phyloP scores from a whole-genome alignment of 2,113 vertebrate species.

The Ameiurus melas region DNA sequence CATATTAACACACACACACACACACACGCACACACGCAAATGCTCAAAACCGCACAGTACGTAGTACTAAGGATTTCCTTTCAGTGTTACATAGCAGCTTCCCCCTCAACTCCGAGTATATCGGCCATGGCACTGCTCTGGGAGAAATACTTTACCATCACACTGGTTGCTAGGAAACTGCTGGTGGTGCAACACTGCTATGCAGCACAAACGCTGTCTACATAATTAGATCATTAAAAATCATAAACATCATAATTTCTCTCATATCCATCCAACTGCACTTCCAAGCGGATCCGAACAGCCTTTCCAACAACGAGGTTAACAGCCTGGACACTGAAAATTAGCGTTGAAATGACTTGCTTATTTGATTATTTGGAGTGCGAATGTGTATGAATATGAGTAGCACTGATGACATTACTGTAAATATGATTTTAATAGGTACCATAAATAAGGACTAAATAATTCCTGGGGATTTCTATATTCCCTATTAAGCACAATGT shows the following conservation, averaged over 20 bases:
- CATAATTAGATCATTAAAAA: conserved; percentile 78
- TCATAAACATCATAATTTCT: conserved; percentile 72
- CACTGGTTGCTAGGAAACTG: conserved; percentile 80
- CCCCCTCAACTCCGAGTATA: conserved; percentile 28
- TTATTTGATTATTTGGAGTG: conserved; percentile 34
- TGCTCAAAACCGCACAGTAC: neutral
- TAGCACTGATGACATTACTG: neutral
- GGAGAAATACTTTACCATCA: conserved; percentile 68
- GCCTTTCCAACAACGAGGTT: conserved; percentile 67
- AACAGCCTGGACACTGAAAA: conserved; percentile 66
- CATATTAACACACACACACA: neutral
- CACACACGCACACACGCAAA: neutral
- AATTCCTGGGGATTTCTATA: neutral
- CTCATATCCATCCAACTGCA: conserved; percentile 70
- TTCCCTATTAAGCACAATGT: neutral
- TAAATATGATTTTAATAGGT: conserved; percentile 29
- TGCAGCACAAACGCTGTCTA: conserved; percentile 73
- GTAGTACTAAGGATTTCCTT: conserved; percentile 4
- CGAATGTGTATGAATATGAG: neutral
- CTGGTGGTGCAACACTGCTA: conserved; percentile 71
- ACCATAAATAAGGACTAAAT: conserved; percentile 9
- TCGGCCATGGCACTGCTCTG: conserved; percentile 56
- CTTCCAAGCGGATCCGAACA: conserved; percentile 63
- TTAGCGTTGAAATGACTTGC: conserved; percentile 7
- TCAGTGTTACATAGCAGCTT: conserved; percentile 18